phyloP scores from a whole-genome alignment of 1,140 invertebrate species.

The Tetraneura akinire region DNA sequence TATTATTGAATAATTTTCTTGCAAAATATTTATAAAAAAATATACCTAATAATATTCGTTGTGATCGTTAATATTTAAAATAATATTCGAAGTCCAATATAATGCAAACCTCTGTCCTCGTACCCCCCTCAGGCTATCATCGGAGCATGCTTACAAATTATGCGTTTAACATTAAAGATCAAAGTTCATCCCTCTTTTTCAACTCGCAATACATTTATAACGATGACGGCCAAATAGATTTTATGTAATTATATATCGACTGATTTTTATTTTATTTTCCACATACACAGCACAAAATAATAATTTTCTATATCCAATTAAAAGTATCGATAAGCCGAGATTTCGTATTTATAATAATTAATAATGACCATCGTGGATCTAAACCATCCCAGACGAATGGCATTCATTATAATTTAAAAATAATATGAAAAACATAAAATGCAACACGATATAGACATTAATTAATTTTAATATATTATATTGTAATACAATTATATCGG shows the following conservation, averaged over 20 bases:
- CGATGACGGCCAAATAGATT: conserved; percentile 15
- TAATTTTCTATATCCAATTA: conserved; percentile 39
- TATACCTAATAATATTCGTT: too few species aligned
- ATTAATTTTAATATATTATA: too few species aligned
- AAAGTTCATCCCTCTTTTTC: conserved; percentile 38
- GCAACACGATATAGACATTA: too few species aligned
- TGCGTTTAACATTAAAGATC: conserved; percentile 28
- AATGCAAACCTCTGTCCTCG: too few species aligned
- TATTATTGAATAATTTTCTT: neutral
- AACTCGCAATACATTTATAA: neutral
- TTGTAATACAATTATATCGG: too few species aligned
- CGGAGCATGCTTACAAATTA: neutral
- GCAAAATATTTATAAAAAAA: too few species aligned
- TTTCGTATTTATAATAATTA: conserved; percentile 28
- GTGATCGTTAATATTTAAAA: neutral
- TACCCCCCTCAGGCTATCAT: neutral
- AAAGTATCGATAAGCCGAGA: conserved; percentile 24
- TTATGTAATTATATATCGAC: conserved; percentile 29
- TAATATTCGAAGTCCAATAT: neutral
- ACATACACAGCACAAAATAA: conserved; percentile 30
- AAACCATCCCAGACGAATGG: neutral
- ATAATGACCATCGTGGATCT: conserved; percentile 16
- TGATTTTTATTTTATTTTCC: conserved; percentile 37
- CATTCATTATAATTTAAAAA: conserved; percentile 4
- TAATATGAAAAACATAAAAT: too few species aligned